Base-by-base conservation (phyloP, 2,113 vertebrate species). In the Sinocyclocheilus maitianheensis region DNA sequence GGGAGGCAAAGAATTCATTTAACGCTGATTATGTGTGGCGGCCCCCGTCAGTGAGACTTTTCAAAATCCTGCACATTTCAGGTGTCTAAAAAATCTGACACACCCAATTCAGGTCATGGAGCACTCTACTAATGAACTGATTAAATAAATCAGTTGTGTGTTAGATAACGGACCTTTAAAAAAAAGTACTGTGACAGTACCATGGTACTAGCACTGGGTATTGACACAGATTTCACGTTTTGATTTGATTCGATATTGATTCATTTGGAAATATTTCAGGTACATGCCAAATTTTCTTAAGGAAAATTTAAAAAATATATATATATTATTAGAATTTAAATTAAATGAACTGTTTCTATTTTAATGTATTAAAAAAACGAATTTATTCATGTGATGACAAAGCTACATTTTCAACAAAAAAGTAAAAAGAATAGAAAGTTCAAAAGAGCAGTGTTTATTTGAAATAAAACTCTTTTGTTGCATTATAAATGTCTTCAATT, bases 61-160 rank as follows among this genome's bases (percentile, higher is more conserved):
- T 58, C 20, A 10, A 12, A 55, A 90, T 71, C 46, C 81, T 60
- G 58, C 43, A 89, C 18, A 26, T 53, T 84, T 71, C 55, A 84
- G 46, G 46, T 72, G 22, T 74, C 37, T 34, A 30, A 43, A 69
- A 58, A 58, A 74, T 72, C 22, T 63, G 77, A 62, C 37, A 43
- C 51, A 43, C 71, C 84, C 53, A 79, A 60, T 79, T 79, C 24
- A 79, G 77, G 77, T 60, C 46, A 77, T 26, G n/a, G 74, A 77
- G 46, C 74, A 77, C 74, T 77, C 46, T 5, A 26, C 43, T 51
- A 18, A 51, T 77, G 5, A 77, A 51, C 4, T 3, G 40, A 24
- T 77, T 3, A 77, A 51, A 77, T 65, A 2, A 24, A 81, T 40
- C 20, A 65, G 53, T 26, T 26, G 53, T n/a, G 77, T 34, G 26